These are phyloP conservation scores for Percopsis omiscomaycus DNA, from an alignment of 2,797 vertebrate genomes.

Conservation along the genomic window DNA sequence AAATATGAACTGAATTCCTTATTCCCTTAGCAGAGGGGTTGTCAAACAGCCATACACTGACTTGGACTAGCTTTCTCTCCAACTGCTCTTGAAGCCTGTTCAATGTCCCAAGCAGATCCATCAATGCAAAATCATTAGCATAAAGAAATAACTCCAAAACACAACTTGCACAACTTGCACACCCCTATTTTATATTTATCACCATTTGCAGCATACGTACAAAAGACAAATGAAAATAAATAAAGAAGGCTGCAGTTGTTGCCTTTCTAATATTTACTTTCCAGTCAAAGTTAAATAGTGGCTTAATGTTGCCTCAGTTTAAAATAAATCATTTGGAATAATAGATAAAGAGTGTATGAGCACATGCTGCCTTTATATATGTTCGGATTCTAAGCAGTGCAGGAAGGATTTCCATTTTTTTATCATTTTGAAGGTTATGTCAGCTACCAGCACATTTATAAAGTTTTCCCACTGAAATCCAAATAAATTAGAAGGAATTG, in stretches of 20 bases:
- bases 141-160: not conserved
- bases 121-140: constrained; percentile 35
- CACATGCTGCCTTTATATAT: constrained; percentile 9
- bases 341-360: constrained; percentile 27
- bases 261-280: constrained; percentile 20
- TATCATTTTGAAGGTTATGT: constrained; percentile 13
- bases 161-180: no score
- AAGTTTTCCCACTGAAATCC: not conserved
- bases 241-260: constrained; percentile 36
- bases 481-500: constrained; percentile 13
- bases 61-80: constrained; percentile 46
- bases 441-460: not conserved
- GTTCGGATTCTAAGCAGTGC: constrained; percentile 3
- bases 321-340: constrained; percentile 22
- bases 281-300: constrained; percentile 23
- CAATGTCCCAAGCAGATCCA: constrained; percentile 31
- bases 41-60: constrained; percentile 43
- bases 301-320: constrained; percentile 31
- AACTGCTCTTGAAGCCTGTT: constrained; percentile 57
- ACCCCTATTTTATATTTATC: no score
- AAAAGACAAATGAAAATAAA: constrained; percentile 24
- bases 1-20: not conserved
- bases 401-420: constrained; percentile 2
- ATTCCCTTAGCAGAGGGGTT: constrained; percentile 6
- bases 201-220: no score